A percentile compares a stretch with the other conserved stretches of the same genome.
Conservation (phyloP, 2,888 invertebrate species). For the Stenotaenia linearis region DNA sequence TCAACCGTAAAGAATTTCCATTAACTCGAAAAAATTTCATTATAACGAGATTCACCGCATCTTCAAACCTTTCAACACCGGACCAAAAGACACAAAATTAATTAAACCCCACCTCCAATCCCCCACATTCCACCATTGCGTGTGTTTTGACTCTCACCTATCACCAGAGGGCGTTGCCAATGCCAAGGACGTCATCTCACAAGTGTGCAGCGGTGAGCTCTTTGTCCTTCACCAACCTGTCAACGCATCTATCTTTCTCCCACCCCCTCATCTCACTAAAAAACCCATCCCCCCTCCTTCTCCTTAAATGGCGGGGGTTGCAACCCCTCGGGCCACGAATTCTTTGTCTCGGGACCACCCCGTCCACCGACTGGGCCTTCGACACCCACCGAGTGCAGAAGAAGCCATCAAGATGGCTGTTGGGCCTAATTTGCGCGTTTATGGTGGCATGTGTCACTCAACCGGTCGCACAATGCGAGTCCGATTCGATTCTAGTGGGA, state of each 20-base stretch:
- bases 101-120: no score
- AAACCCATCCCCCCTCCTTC: neutral
- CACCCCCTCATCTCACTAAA: conserved; percentile 6
- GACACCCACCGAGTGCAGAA: conserved; percentile 11
- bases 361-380: neutral
- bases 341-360: neutral
- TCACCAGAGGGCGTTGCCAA: conserved; percentile 11
- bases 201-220: conserved; percentile 19
- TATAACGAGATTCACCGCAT: no score
- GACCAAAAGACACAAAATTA: no score
- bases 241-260: conserved; percentile 14
- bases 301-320: conserved; percentile 19
- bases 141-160: neutral
- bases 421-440: neutral
- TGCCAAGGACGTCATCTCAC: conserved; percentile 5
- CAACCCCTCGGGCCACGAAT: neutral
- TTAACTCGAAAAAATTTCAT: no score
- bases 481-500: neutral
- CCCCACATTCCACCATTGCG: neutral
- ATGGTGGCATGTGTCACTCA: conserved; percentile 15
- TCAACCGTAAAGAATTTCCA: no score
- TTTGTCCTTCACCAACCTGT: conserved; percentile 15
- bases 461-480: neutral
- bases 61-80: no score
- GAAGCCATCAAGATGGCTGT: neutral